These are phyloP conservation scores for Clunio marinus DNA, from an alignment of 2,888 invertebrate species.

Conservation along the genomic window DNA sequence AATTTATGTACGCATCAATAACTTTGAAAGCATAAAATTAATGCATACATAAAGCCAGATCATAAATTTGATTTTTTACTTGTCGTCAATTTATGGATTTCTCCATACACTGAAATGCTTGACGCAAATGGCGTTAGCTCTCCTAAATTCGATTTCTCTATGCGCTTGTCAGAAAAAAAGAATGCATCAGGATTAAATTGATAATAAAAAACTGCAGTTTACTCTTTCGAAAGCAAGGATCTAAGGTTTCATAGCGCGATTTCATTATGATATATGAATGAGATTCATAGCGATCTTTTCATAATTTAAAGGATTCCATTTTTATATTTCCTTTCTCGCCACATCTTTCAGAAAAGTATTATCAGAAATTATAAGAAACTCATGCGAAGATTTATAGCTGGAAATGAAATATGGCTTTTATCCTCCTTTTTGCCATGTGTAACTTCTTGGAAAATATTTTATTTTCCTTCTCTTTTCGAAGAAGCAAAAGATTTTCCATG, in stretches of 20 bases:
- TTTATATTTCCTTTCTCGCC: not conserved
- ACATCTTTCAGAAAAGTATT: not conserved
- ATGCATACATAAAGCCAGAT: conserved; percentile 34
- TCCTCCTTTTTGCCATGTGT: conserved; percentile 25
- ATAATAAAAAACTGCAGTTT: not conserved
- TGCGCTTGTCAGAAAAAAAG: not conserved
- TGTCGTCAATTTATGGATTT: conserved; percentile 38
- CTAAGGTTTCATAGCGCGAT: not conserved
- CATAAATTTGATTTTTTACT: conserved; percentile 18
- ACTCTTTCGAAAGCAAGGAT: not conserved
- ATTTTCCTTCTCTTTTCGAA: too few species aligned
- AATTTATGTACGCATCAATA: conserved; percentile 38
- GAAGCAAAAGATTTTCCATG: not conserved
- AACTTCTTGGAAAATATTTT: conserved; percentile 23
- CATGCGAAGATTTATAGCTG: conserved; percentile 32
- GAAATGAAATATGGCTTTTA: conserved; percentile 37
- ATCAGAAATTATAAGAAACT: conserved; percentile 24
- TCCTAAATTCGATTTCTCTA: too few species aligned
- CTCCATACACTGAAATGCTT: not conserved
- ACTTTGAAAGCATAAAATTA: conserved; percentile 37
- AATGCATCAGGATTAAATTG: conserved; percentile 12
- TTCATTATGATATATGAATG: too few species aligned
- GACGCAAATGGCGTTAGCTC: not conserved
- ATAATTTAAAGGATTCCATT: conserved; percentile 10
- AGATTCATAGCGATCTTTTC: conserved; percentile 1